Evolutionary conservation across 1,140 invertebrate species (phyloP).

Genomic region (Elymnias hypermnestra): DNA sequence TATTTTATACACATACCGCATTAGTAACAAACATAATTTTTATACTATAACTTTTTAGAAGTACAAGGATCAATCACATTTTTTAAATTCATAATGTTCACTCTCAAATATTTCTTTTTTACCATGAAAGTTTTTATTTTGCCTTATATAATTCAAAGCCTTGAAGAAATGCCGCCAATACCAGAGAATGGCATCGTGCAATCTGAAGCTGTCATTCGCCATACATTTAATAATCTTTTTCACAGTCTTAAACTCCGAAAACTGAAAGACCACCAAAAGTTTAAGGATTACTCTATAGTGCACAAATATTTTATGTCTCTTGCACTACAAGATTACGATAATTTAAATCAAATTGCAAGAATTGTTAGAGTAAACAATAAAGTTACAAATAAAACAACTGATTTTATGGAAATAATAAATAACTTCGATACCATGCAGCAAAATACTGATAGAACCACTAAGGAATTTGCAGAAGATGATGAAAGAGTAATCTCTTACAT

Average conservation of each 20-base stretch:
- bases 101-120: not conserved
- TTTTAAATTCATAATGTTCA: not conserved
- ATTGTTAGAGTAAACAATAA: slow-evolving; percentile 32
- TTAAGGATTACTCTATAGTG: slow-evolving; percentile 32
- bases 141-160: not conserved
- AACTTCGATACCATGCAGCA: slow-evolving; percentile 31
- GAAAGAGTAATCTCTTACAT: slow-evolving; percentile 25
- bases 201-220: slow-evolving; percentile 19
- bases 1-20: no score
- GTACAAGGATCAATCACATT: not conserved
- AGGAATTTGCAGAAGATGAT: slow-evolving; percentile 16
- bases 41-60: not conserved
- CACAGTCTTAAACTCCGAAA: slow-evolving; percentile 26
- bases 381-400: slow-evolving; percentile 22
- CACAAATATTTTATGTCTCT: slow-evolving; percentile 39
- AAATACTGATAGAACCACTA: slow-evolving; percentile 15
- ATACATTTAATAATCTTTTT: slow-evolving; percentile 34
- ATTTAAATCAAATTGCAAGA: slow-evolving; percentile 34
- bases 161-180: slow-evolving; percentile 8
- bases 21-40: no score
- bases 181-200: slow-evolving; percentile 5
- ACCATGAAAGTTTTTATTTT: not conserved
- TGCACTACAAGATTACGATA: slow-evolving; percentile 32
- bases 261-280: slow-evolving; percentile 19
- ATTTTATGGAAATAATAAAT: slow-evolving; percentile 40